A percentile compares a stretch with the other conserved stretches of the same genome.
These are phyloP conservation scores for Sesia apiformis DNA, from an alignment of 2,888 invertebrate genomes.

Conservation along the genomic window DNA sequence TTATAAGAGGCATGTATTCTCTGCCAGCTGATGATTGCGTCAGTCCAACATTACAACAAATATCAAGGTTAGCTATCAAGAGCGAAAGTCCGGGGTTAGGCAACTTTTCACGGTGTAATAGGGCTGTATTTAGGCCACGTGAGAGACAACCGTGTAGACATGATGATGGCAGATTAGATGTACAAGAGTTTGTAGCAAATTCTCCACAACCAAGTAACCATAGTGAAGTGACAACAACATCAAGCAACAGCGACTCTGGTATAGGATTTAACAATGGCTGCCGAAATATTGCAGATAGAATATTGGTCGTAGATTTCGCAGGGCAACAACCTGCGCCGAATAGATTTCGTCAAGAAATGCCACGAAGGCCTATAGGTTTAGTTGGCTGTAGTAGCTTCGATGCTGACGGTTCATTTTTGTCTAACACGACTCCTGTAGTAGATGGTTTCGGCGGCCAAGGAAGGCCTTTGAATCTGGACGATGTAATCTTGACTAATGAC, in stretches of 20 bases:
- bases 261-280: constrained; percentile 95
- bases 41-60: constrained; percentile 52
- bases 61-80: constrained; percentile 59
- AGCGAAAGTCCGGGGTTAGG: constrained; percentile 59
- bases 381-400: constrained; percentile 62
- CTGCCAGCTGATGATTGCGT: constrained; percentile 62
- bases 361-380: constrained; percentile 49
- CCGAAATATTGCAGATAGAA: constrained; percentile 86
- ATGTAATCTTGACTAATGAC: constrained; percentile 52
- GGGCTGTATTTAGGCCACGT: constrained; percentile 46
- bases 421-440: constrained; percentile 66
- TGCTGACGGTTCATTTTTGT: constrained; percentile 58
- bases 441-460: constrained; percentile 68
- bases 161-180: constrained; percentile 48
- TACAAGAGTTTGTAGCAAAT: constrained; percentile 76
- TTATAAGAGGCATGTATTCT: constrained; percentile 83
- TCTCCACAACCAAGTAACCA: constrained; percentile 91
- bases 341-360: constrained; percentile 45
- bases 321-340: constrained; percentile 45
- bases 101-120: constrained; percentile 47
- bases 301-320: constrained; percentile 84
- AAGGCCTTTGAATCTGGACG: constrained; percentile 57
- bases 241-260: constrained; percentile 96
- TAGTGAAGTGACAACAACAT: constrained; percentile 86
- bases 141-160: constrained; percentile 46